Base-by-base conservation (phyloP, 2,113 vertebrate genomes). In the Miniopterus natalensis region DNA sequence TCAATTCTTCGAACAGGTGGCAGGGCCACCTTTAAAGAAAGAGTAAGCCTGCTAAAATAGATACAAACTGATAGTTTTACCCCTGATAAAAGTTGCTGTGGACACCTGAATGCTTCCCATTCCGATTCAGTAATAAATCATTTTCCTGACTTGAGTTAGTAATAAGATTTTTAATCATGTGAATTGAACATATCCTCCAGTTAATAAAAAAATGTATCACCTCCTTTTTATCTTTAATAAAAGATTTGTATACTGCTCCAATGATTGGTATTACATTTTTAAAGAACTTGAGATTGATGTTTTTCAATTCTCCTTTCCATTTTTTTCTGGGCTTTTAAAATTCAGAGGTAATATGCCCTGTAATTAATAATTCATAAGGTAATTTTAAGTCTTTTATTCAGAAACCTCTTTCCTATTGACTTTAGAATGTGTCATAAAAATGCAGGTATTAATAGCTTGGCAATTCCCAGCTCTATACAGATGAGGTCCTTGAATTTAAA, bases 111-210 rank as follows among this genome's bases (percentile, higher is more conserved):
- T 87, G 88, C 93, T 92, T 97, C 87, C 86, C 94, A 40, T 97
- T 98, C 97, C 94, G 91, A 97, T 98, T 95, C 95, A 96, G 97
- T 86, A 97, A 98, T 98, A 98, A 98, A 98, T 98, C 95, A 98
- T 75, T 89, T 96, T 96, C 95, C 97, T 97, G 97, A 97, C 96
- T 96, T 61, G 96, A 97, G 98, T 97, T 95, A 95, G 92, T 98
- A 98, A 98, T 98, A 97, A 98, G 98, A 98, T 98, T 98, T 98
- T 98, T 98, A 98, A 99, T 98, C 98, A 98, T 97, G 96, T 90
- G 96, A 97, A 98, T 98, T 97, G 98, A 98, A 97, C 95, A 84
- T 97, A 98, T 98, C 98, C 97, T 98, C 95, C 68, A 98, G 97
- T 98, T 98, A 98, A 98, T 98, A 98, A 98, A 97, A 96, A 98